phyloP scores from a whole-genome alignment of 2,797 vertebrate genomes.

The Hapalemur alaotrensis region DNA sequence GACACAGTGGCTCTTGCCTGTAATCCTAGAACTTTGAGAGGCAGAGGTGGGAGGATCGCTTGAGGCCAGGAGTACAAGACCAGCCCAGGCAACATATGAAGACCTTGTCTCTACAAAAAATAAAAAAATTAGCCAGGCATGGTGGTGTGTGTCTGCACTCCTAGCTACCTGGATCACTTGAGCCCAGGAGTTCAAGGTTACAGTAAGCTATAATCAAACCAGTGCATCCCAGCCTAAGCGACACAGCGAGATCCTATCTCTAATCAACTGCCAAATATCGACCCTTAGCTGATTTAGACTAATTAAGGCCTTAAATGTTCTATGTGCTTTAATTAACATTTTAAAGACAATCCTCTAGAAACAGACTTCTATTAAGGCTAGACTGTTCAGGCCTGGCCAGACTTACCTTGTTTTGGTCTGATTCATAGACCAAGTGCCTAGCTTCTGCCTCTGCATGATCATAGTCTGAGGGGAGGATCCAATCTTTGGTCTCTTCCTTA shows the following conservation, averaged over 20 bases:
- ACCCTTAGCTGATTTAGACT: not conserved
- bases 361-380: not conserved
- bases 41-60: not conserved
- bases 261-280: not conserved
- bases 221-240: not conserved
- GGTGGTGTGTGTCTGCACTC: not conserved
- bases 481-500: constrained; percentile 93
- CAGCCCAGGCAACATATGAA: not conserved
- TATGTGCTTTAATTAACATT: not conserved
- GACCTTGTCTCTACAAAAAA: not conserved
- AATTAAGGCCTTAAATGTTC: constrained; percentile 13
- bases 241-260: not conserved
- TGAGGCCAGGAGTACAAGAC: not conserved
- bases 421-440: constrained; percentile 92
- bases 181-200: not conserved
- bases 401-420: constrained; percentile 91
- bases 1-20: not conserved
- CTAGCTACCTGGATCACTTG: not conserved
- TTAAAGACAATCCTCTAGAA: not conserved
- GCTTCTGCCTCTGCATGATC: constrained; percentile 93
- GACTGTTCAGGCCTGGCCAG: not conserved
- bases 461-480: constrained; percentile 95
- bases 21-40: not conserved
- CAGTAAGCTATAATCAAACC: not conserved
- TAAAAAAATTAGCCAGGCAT: not conserved